Evolutionary conservation across 1,140 invertebrate species (phyloP), one percentile per base, ranked within the genome.

Genomic region (Trachymyrmex cornetzi): DNA sequence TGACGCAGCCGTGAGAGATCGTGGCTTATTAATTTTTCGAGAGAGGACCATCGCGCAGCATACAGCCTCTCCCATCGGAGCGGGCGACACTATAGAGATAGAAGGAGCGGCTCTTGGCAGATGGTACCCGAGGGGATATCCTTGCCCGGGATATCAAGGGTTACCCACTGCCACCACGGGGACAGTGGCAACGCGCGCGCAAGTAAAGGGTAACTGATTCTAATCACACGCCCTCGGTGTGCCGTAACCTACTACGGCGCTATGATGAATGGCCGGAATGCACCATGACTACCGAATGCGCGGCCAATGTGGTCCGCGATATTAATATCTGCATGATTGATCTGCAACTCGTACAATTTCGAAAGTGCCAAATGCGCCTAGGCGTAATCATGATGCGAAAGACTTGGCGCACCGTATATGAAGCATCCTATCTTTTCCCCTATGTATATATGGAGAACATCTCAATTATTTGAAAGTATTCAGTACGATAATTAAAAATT

Each of bases 161-260:
- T 93, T 93, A 92, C 87, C 91, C 91, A 87, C 63, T 53, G 30
- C 86, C 86, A 89, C 66, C 86, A 74, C 86, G 88, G 91, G 91
- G 87, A 88, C 87, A 86, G 69, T 50, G 75, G 71, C 77, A 84
- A 85, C 64, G 69, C 79, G 88, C 81, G 84, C 89, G 89, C 90
- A 92, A 93, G 92, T 93, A 93, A 93, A 93, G 93, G 93, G 92
- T 93, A 93, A 93, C 92, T 93, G 93, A 93, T 93, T 93, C 93
- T 93, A 93, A 93, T 93, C 93, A 93, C 92, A 92, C 91, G 90
- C 92, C 92, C 93, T 92, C 90, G 88, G 81, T 86, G 84, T 82
- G 86, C 82, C 88, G 87, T 88, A 91, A 87, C 81, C 87, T 87
- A 93, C 85, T 87, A 86, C 87, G 85, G 85, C 75, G 80, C 87